phyloP scores from a whole-genome alignment of 1,140 invertebrate species.

The Euura saliciscinereae region DNA sequence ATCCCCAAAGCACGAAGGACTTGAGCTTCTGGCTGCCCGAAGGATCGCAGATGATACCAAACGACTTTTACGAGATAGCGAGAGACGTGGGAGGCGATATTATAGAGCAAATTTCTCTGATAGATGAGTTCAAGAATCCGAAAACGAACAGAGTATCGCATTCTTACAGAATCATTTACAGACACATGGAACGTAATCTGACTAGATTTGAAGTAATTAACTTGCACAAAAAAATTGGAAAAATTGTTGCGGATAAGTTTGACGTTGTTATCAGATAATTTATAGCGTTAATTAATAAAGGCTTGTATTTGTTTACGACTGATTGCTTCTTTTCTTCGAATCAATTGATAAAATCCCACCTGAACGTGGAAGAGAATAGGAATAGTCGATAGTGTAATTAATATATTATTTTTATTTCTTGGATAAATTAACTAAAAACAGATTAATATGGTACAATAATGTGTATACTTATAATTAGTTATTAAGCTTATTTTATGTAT shows the following conservation, averaged over 20 bases:
- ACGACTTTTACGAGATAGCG: slow-evolving; percentile 96
- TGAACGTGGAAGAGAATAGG: not conserved
- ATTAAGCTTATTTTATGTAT: not conserved
- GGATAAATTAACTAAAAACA: slow-evolving; percentile 50
- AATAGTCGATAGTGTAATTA: slow-evolving; percentile 30
- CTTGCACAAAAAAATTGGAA: slow-evolving; percentile 82
- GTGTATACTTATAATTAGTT: slow-evolving; percentile 7
- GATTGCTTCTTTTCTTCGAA: not conserved
- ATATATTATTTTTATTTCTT: slow-evolving; percentile 49
- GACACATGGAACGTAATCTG: slow-evolving; percentile 90
- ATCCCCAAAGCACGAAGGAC: slow-evolving; percentile 91
- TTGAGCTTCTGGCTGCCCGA: slow-evolving; percentile 96
- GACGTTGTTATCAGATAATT: slow-evolving; percentile 75
- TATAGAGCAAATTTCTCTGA: slow-evolving; percentile 88
- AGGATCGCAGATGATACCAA: slow-evolving; percentile 70
- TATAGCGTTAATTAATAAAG: slow-evolving; percentile 24
- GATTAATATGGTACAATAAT: slow-evolving; percentile 27
- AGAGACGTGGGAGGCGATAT: slow-evolving; percentile 86
- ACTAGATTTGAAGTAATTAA: slow-evolving; percentile 87
- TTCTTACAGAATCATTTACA: slow-evolving; percentile 92
- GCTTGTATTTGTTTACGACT: not conserved
- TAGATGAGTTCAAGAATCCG: slow-evolving; percentile 89
- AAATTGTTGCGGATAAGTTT: slow-evolving; percentile 65
- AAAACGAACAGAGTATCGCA: slow-evolving; percentile 84
- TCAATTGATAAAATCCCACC: too few species aligned